Base-by-base conservation (phyloP, 1,140 invertebrate species). In the Magallana gigas region DNA sequence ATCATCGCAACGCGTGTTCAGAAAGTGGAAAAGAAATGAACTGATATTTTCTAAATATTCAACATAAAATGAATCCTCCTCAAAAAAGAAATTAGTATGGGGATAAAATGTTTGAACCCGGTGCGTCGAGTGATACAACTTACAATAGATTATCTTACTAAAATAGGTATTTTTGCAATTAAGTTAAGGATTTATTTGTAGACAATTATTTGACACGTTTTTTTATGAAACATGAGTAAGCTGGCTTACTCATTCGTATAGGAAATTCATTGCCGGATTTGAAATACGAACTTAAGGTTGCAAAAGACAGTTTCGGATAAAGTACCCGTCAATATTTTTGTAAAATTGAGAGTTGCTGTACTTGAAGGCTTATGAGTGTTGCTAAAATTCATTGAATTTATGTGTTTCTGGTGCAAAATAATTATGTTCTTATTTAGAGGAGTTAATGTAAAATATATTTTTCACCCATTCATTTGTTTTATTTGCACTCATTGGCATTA, bases 1-100 rank as follows among this genome's bases (percentile, higher is more conserved):
- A 11, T 12, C 12, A 36, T 71, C 23, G 18, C 23, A 3, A 71
- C 1, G 12, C 8, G 8, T 29, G 68, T 29, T 8, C 9, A 12
- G 6, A 8, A 14, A 23, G 18, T 29, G 29, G 23, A 11, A 23
- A 29, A 29, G 5, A 29, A 71, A 4, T 0, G 68, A 18, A 7
- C 2, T 71, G 23, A 71, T 29, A 71, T 71, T 36, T 82, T 82
- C 81, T 56, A 36, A 82, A 57, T 14, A 82, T 82, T 82, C 56
- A 36, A 29, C 81, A 57, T 57, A 16, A 57, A 16, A 9, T 12
- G 4, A 11, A 82, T 82, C 81, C 81, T 56, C 81, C 81, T 57
- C 48, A 57, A 82, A 18, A 29, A 58, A 82, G 48, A 36, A 82
- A 82, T 57, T 82, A 56, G 18, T 36, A 56, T 82, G 48, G 56